Conservation (phyloP, 1,140 invertebrate genomes). For the Hyles vespertilio region DNA sequence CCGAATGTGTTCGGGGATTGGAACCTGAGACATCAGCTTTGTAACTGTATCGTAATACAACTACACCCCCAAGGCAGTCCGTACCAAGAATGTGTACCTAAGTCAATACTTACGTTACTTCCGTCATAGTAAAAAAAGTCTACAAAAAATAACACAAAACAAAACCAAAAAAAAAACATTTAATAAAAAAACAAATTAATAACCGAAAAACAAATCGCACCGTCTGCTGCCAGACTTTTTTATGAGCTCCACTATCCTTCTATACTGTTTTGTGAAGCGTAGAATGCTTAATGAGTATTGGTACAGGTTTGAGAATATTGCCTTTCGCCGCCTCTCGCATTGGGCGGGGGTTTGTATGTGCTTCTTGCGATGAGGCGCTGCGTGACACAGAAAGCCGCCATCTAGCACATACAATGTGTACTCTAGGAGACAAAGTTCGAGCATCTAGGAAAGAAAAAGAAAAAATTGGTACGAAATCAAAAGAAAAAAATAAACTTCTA, state of each 20-base stretch:
- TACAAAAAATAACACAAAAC: constrained; percentile 14
- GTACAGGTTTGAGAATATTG: constrained; percentile 2
- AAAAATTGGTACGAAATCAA: constrained; percentile 2
- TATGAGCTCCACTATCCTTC: not conserved
- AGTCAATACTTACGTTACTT: too few species aligned
- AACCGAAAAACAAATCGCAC: constrained; percentile 5
- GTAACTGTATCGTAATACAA: too few species aligned
- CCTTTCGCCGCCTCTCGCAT: not conserved
- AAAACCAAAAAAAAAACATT: constrained; percentile 5
- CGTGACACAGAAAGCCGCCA: constrained; percentile 18
- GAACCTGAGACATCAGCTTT: too few species aligned
- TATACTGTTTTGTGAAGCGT: not conserved
- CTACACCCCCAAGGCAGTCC: too few species aligned
- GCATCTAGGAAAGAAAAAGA: constrained; percentile 22
- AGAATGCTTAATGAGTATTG: constrained; percentile 1
- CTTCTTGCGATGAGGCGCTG: not conserved
- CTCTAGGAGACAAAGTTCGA: constrained; percentile 23
- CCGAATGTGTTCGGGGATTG: too few species aligned
- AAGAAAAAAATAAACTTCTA: not conserved
- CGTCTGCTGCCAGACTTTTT: constrained; percentile 7
- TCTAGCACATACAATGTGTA: constrained; percentile 19
- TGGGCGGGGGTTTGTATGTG: not conserved
- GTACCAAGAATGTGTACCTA: too few species aligned
- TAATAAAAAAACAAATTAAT: constrained; percentile 1
- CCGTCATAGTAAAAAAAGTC: not conserved